Base-by-base conservation (phyloP, 2,113 vertebrate species). In the Polypterus senegalus region DNA sequence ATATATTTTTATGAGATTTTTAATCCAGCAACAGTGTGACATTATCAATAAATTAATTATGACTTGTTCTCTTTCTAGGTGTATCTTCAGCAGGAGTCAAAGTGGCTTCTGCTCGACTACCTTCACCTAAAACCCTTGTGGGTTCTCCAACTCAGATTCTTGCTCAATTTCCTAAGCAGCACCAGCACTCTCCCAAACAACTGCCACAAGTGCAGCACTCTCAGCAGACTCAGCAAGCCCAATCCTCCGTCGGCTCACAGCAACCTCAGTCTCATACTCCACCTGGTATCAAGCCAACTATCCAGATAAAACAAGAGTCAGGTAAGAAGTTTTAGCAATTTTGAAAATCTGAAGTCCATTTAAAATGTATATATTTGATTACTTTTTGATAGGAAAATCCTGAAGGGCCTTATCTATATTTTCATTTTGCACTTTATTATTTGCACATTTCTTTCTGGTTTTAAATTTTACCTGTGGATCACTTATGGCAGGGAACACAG, bases 271-370 rank as follows among this genome's bases (percentile, higher is more conserved):
- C 82, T 65, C 76, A 77, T 66, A 67, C 85, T 61, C 79, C 88
- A 0, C 77, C 89, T 3, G 87, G 85, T 48, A 74, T 87, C 70
- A 99, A 98, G 67, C 94, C 95, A 72, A 96, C 92, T 74, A 97
- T 99, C 63, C 96, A 98, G 80, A 99, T 97, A 80, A 99, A 99
- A 67, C 96, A 98, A 61, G 96, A 99, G 79, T 97, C 96, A 62
- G 96, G 96, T 98, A 82, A 79, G 58, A 46, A 52, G 4, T 47
- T 27, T 9, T 5, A 47, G 48, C 7, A 7, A 27, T 27, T 27
- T 27, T 27, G 27, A 27, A 27, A 27, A 27, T 27, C 27, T 27
- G 27, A 27, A 27, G 27, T 27, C 27, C 27, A 27, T 27, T 27
- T 27, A 27, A 27, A 27, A 27, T 2, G 27, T 27, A 27, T 27